A percentile compares a stretch with the other conserved stretches of the same genome.
Evolutionary conservation across 2,113 vertebrate species (phyloP).

Genomic region (Corythornis vintsioides): DNA sequence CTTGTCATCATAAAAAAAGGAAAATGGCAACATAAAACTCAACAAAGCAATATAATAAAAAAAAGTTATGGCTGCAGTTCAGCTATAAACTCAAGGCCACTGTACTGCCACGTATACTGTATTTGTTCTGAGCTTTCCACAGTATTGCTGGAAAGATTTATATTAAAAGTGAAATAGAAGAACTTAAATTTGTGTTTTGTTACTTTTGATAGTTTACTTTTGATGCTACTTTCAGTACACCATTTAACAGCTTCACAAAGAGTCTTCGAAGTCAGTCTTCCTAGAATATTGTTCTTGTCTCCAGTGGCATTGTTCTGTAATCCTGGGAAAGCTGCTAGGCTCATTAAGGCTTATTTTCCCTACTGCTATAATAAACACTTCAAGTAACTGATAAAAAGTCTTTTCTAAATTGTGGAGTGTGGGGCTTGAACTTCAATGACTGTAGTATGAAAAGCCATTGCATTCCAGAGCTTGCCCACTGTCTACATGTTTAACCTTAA

Average conservation of each 20-base stretch:
- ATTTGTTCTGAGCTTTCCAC: neutral
- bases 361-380: neutral
- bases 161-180: neutral
- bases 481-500: neutral
- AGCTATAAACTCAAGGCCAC: neutral
- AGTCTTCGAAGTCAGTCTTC: neutral
- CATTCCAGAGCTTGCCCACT: neutral
- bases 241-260: neutral
- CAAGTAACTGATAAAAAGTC: neutral
- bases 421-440: neutral
- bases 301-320: neutral
- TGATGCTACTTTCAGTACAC: neutral
- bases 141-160: neutral
- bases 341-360: neutral
- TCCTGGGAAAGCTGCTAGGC: neutral
- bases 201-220: neutral
- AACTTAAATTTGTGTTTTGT: neutral
- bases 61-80: neutral
- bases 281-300: neutral
- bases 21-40: no score
- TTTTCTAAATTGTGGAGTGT: neutral
- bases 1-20: no score
- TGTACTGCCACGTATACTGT: neutral
- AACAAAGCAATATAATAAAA: neutral
- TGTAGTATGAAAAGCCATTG: accelerated